Evolutionary conservation across 2,888 invertebrate species (phyloP).

Genomic region (Barypeithes pellucidus): DNA sequence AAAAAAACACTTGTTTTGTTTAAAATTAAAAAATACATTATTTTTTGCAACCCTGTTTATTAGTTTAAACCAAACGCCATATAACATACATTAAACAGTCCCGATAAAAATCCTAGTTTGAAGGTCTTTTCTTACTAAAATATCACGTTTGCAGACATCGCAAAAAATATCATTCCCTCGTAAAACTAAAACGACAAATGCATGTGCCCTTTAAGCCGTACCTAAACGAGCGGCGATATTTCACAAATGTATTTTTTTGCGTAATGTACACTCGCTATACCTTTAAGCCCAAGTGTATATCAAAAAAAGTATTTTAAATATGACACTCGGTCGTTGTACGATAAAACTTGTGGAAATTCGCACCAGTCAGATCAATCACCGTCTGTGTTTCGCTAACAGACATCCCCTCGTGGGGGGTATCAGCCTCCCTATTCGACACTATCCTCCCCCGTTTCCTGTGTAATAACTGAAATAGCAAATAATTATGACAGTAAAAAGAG

Average conservation of each 20-base stretch:
- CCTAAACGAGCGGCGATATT: slow-evolving; percentile 15
- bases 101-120: no score
- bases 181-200: slow-evolving; percentile 16
- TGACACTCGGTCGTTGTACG: slow-evolving; percentile 28
- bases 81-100: no score
- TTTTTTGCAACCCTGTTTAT: no score
- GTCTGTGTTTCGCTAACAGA: slow-evolving; percentile 31
- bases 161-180: slow-evolving; percentile 5
- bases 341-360: slow-evolving; percentile 31
- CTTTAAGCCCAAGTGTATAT: slow-evolving; percentile 15
- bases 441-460: slow-evolving; percentile 16
- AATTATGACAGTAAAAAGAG: neutral
- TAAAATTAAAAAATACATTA: no score
- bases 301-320: slow-evolving; percentile 33
- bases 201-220: slow-evolving; percentile 14
- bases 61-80: no score
- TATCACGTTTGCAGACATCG: neutral
- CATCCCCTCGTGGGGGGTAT: slow-evolving; percentile 19
- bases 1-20: no score
- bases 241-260: slow-evolving; percentile 16
- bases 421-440: slow-evolving; percentile 17
- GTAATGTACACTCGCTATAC: slow-evolving; percentile 25
- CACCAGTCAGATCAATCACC: slow-evolving; percentile 32
- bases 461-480: neutral
- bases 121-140: neutral